These are phyloP conservation scores for Sylvicola cinctus DNA, from an alignment of 2,888 invertebrate species.

Conservation along the genomic window DNA sequence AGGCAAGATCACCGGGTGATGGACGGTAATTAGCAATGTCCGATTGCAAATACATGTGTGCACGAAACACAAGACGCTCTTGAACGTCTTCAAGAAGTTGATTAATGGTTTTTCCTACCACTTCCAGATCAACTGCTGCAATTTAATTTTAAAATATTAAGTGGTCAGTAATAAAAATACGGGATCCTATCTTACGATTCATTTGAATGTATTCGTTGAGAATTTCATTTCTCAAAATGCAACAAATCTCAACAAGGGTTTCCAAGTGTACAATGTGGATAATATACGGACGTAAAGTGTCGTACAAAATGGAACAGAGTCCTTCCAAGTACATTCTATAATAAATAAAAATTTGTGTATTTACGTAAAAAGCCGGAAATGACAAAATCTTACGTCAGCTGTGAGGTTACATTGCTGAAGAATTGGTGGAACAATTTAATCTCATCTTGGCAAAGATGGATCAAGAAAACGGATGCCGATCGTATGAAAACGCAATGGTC, in stretches of 20 bases:
- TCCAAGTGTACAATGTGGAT: conserved; percentile 95
- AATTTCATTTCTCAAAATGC: conserved; percentile 79
- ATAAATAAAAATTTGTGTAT: not conserved
- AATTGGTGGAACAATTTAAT: conserved; percentile 80
- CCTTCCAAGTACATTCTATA: conserved; percentile 59
- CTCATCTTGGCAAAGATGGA: conserved; percentile 90
- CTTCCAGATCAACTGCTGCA: conserved; percentile 42
- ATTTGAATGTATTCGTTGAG: conserved; percentile 75
- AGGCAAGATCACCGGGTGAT: conserved; percentile 88
- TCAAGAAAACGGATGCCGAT: conserved; percentile 71
- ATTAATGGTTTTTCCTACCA: conserved; percentile 55
- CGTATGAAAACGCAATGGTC: conserved; percentile 72
- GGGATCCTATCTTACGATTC: conserved; percentile 48
- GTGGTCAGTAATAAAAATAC: not conserved
- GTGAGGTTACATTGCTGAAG: conserved; percentile 46
- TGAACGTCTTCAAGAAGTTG: conserved; percentile 87
- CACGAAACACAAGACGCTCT: conserved; percentile 87
- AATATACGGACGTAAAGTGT: conserved; percentile 77
- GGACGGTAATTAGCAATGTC: conserved; percentile 80
- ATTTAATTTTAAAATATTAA: conserved; percentile 7
- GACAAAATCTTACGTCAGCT: conserved; percentile 35
- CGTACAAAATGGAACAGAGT: conserved; percentile 75
- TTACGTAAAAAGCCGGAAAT: too few relatives aligned
- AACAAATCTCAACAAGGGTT: conserved; percentile 89
- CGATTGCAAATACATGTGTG: conserved; percentile 78